Conservation (phyloP, 2,888 invertebrate species). For the Adelphocoris suturalis region DNA sequence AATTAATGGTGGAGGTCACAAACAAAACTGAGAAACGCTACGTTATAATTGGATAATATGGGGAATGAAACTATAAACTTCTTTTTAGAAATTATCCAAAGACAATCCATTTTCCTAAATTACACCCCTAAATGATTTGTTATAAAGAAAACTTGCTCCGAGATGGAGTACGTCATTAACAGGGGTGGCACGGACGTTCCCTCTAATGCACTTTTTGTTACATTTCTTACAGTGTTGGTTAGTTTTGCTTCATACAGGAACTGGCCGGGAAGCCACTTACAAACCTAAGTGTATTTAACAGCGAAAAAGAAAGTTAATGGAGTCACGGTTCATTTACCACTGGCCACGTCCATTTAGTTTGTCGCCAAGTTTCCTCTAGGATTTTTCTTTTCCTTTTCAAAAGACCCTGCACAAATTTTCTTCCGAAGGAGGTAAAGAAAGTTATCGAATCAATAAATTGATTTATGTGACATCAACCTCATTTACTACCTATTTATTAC, state of each 20-base stretch:
- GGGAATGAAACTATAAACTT: too few relatives aligned
- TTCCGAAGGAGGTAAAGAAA: too few relatives aligned
- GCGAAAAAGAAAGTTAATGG: slow-evolving; percentile 58
- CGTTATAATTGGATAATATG: too few relatives aligned
- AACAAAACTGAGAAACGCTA: too few relatives aligned
- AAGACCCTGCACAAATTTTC: not conserved
- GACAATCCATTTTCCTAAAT: too few relatives aligned
- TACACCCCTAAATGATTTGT: not conserved
- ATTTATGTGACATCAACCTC: too few relatives aligned
- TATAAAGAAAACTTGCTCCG: not conserved
- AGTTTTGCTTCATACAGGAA: not conserved
- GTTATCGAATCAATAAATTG: too few relatives aligned
- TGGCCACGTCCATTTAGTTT: slow-evolving; percentile 51
- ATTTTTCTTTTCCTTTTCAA: not conserved
- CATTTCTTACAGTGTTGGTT: slow-evolving; percentile 28
- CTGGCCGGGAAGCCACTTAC: not conserved
- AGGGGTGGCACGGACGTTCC: not conserved
- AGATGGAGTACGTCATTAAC: not conserved
- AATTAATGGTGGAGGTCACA: too few relatives aligned
- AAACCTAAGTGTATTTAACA: slow-evolving; percentile 24
- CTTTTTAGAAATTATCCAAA: too few relatives aligned
- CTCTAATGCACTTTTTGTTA: slow-evolving; percentile 6
- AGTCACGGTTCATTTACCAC: slow-evolving; percentile 54
- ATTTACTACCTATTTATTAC: too few relatives aligned
- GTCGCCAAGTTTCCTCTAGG: slow-evolving; percentile 39